Base-by-base conservation (phyloP, 2,113 vertebrate species). In the Ptilorrhoa leucosticta region DNA sequence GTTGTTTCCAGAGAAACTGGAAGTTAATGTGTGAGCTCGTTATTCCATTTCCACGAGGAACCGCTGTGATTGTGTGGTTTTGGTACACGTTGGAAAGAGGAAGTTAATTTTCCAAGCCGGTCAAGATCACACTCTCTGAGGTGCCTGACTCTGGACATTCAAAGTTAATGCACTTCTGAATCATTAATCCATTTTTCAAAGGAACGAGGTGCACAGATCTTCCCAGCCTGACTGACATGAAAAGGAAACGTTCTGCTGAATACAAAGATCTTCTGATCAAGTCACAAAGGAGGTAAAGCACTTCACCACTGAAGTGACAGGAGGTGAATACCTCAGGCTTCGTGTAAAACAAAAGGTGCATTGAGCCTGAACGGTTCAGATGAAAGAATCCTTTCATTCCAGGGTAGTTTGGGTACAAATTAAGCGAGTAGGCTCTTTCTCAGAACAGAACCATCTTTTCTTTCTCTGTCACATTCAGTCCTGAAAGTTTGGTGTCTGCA, bases 331-430 rank as follows among this genome's bases (percentile, higher is more conserved):
- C 48, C 44, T 93, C 48, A 42, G 57, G 45, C 61, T 96, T 81
- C 31, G 27, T 33, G 40, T 91, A 53, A 89, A 95, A 96, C 78
- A 94, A 92, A 93, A 94, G 77, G 18, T 50, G 17, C 39, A 48
- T 64, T 89, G 69, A 95, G 70, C 58, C 53, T 84, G 60, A 68
- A 42, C 3, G 5, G 7, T 56, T 82, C 56, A 71, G 61, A 75
- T 90, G 61, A 95, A 91, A 72, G 72, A 64, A 81, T 68, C 40
- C 22, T 94, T 94, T 89, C 69, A 91, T 92, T 75, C 15, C 10
- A 5, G 26, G 23, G 23, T 60, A 50, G 78, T 58, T 50, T 10
- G 10, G 77, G 68, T 57, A 57, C 48, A 95, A 93, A 84, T 89
- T 75, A 42, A 89, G 40, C 15, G 24, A 73, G 83, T 30, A 54